Percentiles rank a stretch among this genome's conserved stretches.
Conservation (phyloP, 2,113 vertebrate genomes). For the Solea senegalensis region DNA sequence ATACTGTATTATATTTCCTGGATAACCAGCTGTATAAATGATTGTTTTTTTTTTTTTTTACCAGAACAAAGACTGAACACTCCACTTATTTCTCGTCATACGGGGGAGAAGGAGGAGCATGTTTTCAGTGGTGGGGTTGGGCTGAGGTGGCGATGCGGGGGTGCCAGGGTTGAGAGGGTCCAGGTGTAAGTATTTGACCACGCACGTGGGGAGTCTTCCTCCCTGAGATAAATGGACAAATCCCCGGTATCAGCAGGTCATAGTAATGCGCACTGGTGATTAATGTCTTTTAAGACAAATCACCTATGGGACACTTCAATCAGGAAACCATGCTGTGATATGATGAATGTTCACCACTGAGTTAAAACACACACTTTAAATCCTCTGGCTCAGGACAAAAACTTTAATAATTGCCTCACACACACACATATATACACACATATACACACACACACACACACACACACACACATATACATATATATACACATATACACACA, state of each 20-base stretch:
- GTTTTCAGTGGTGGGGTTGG: neutral
- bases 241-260: slow-evolving; percentile 59
- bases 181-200: slow-evolving; percentile 64
- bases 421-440: too few species aligned
- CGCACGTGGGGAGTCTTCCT: slow-evolving; percentile 43
- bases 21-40: too few species aligned
- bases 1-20: too few species aligned
- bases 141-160: neutral
- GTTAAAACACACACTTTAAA: slow-evolving; percentile 61
- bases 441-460: too few species aligned
- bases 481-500: too few species aligned
- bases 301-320: slow-evolving; percentile 67
- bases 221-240: slow-evolving; percentile 56
- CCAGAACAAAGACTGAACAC: too few species aligned
- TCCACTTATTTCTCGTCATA: too few species aligned
- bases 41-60: too few species aligned
- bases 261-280: slow-evolving; percentile 68
- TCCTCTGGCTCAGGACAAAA: slow-evolving; percentile 48
- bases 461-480: too few species aligned
- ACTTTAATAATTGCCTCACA: slow-evolving; percentile 55
- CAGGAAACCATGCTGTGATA: slow-evolving; percentile 61
- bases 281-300: slow-evolving; percentile 70
- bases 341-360: slow-evolving; percentile 62
- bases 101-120: neutral
- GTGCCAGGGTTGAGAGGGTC: slow-evolving; percentile 34